Evolutionary conservation across 2,113 vertebrate genomes (phyloP), one percentile per base, ranked within the genome.

Genomic region (Micromys minutus): DNA sequence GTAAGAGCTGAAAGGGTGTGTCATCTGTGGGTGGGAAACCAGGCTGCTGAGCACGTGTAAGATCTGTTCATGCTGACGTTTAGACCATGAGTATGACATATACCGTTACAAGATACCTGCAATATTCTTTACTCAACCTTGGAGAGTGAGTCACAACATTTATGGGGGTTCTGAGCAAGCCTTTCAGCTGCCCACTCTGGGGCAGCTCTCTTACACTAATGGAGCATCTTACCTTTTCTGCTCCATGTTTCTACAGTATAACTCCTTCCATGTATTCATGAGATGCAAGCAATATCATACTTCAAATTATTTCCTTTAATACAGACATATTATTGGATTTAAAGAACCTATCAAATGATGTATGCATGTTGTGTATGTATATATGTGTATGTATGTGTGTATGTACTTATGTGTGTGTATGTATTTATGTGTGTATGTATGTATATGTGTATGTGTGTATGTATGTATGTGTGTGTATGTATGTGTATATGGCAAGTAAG

Each of bases 381-480:
- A 8, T 16, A 2, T 17, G 39, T 3, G 0, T 3, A 21, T 13
- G 29, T 31, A 0, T 65, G 4, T 31, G 1, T 65, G 11, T 65
- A 3, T 65, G 11, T 65, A 0, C 29, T 2, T 63, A 3, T 63
- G 24, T 26, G 0, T 63, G 24, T 63, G 7, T 10, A 3, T 11
- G 0, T 65, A 26, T 63, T 2, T 26, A 13, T 6, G 22, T 52
- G 31, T 21, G 0, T 21, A 0, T 57, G 8, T 3, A 1, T n/a
- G 0, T 34, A 4, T 0, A 21, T 85, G 45, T 34, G 31, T 52
- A 12, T 52, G 5, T 1, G 15, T 83, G 19, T 12, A 0, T 7
- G 3, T 17, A 3, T 61, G 21, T 10, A 0, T 4, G 31, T 6
- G 24, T 52, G 15, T 34, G 0, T n/a, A 0, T 59, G 4, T 1